A percentile compares a stretch with the other conserved stretches of the same genome.
Conservation (phyloP, 2,113 vertebrate genomes). For the Corythoichthys haematopterus region DNA sequence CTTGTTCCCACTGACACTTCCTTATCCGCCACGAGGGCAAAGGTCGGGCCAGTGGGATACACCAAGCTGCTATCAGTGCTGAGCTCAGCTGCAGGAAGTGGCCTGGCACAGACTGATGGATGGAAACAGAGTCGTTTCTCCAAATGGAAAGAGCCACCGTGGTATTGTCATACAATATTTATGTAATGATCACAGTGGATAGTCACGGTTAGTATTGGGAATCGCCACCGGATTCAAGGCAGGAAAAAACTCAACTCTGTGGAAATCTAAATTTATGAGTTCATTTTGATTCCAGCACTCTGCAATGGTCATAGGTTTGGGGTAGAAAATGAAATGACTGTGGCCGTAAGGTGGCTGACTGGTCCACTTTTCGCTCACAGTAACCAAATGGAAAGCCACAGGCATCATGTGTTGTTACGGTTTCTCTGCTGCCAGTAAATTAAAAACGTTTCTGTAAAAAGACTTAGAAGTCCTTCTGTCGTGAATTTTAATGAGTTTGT, state of each 20-base stretch:
- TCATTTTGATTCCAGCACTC: not conserved
- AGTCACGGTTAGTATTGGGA: not conserved
- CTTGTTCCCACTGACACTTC: constrained; percentile 60
- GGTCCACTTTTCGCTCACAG: not conserved
- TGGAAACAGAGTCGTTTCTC: constrained; percentile 38
- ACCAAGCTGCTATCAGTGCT: constrained; percentile 40
- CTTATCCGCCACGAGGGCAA: constrained; percentile 54
- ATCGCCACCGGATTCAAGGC: not conserved
- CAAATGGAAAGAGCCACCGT: constrained; percentile 2
- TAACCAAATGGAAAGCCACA: constrained; percentile 1
- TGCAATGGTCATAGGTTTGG: not conserved
- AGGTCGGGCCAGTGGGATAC: constrained; percentile 39
- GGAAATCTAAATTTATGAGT: not conserved
- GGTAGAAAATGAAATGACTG: not conserved
- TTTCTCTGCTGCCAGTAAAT: not conserved
- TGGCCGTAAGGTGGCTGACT: constrained; percentile 1
- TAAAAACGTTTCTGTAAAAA: not conserved
- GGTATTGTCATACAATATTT: constrained; percentile 40
- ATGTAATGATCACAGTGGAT: constrained; percentile 34
- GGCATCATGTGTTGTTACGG: not conserved
- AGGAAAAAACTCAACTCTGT: not conserved
- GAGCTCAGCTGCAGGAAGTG: constrained; percentile 58
- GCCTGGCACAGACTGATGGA: constrained; percentile 22
- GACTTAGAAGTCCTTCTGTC: not conserved
- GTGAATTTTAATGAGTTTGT: not conserved